A percentile compares a stretch with the other conserved stretches of the same genome.
Conservation (phyloP, 2,797 vertebrate species). For the Micropoecilia bifurca region DNA sequence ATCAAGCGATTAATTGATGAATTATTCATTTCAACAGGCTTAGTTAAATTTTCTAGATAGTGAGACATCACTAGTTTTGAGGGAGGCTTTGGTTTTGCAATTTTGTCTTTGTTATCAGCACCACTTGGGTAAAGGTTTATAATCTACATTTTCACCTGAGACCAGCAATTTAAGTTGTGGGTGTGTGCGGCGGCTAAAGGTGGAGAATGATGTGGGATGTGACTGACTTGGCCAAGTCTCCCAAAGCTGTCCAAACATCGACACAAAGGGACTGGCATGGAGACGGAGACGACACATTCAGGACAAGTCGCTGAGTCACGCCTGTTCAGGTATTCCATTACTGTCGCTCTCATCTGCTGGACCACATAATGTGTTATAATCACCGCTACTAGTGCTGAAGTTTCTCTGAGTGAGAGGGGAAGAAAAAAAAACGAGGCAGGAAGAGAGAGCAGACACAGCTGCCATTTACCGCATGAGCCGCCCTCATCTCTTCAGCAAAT, state of each 20-base stretch:
- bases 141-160: neutral
- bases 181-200: slow-evolving; percentile 9
- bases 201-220: slow-evolving; percentile 25
- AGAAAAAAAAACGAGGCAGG: neutral
- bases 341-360: slow-evolving; percentile 40
- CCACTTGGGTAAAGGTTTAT: neutral
- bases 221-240: slow-evolving; percentile 37
- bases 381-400: slow-evolving; percentile 22
- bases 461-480: slow-evolving; percentile 26
- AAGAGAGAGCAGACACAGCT: slow-evolving; percentile 10
- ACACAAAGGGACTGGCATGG: slow-evolving; percentile 34
- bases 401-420: slow-evolving; percentile 19
- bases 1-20: no score
- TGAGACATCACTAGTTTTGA: neutral
- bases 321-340: slow-evolving; percentile 63
- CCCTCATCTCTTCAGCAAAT: slow-evolving; percentile 49
- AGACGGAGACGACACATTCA: slow-evolving; percentile 62
- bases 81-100: neutral
- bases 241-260: slow-evolving; percentile 39
- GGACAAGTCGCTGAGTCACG: slow-evolving; percentile 51
- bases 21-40: no score
- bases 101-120: neutral
- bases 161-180: slow-evolving; percentile 15
- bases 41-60: neutral
- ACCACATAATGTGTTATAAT: slow-evolving; percentile 49